Conservation (phyloP, 2,888 invertebrate species). For the Drosophila antonietae region DNA sequence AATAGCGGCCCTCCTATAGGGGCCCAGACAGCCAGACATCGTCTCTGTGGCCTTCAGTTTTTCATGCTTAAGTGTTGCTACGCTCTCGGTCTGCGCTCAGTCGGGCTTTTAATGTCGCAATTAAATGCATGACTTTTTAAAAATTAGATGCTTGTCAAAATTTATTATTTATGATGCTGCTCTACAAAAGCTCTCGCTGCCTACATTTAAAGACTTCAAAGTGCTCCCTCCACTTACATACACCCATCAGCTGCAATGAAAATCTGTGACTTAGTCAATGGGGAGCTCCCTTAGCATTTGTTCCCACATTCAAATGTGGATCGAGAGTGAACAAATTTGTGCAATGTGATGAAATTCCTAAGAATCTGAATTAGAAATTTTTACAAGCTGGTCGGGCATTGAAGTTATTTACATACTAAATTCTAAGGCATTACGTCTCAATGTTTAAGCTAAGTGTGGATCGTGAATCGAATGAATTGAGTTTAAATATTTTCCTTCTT, state of each 20-base stretch:
- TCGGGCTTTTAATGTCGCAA: slow-evolving; percentile 78
- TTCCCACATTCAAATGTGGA: slow-evolving; percentile 43
- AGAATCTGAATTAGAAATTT: not conserved
- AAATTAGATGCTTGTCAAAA: slow-evolving; percentile 81
- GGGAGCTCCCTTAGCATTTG: not conserved
- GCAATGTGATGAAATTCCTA: not conserved
- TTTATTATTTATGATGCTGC: slow-evolving; percentile 73
- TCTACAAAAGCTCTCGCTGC: slow-evolving; percentile 52
- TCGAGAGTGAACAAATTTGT: slow-evolving; percentile 8
- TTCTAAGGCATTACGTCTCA: too few relatives aligned
- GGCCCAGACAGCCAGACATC: not conserved
- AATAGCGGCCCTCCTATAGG: slow-evolving; percentile 25
- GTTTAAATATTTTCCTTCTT: too few relatives aligned
- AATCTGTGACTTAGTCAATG: slow-evolving; percentile 47
- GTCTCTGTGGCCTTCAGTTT: slow-evolving; percentile 23
- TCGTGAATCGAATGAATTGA: too few relatives aligned
- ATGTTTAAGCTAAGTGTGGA: too few relatives aligned
- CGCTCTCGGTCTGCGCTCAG: slow-evolving; percentile 16
- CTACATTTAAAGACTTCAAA: slow-evolving; percentile 10
- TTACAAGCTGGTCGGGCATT: too few relatives aligned
- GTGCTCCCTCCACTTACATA: slow-evolving; percentile 8
- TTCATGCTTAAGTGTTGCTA: slow-evolving; percentile 28
- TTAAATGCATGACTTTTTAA: slow-evolving; percentile 78
- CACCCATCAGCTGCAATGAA: slow-evolving; percentile 11
- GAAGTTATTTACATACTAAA: not conserved